A percentile compares a stretch with the other conserved stretches of the same genome.
Evolutionary conservation across 2,888 invertebrate genomes (phyloP).

Genomic region (Stramonita haemastoma): DNA sequence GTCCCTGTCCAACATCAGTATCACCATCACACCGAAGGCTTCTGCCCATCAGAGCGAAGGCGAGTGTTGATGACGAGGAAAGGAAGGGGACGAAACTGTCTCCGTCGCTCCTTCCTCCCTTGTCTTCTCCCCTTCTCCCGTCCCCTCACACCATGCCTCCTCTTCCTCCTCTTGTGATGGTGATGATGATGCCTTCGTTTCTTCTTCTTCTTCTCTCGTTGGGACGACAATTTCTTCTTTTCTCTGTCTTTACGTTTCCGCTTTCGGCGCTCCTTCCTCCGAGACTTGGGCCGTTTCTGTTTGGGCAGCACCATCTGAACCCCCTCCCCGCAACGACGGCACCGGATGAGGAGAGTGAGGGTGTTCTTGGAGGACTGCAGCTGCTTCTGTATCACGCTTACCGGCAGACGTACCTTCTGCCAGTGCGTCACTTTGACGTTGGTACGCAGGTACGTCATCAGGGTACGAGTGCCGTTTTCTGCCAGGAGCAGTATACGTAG

Average conservation of each 20-base stretch:
- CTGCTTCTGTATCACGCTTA: conserved; percentile 44
- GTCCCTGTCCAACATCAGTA: background rate
- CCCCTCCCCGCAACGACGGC: conserved; percentile 42
- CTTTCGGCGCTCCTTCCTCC: background rate
- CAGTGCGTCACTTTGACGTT: conserved; percentile 47
- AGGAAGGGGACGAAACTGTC: background rate
- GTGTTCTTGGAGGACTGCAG: conserved; percentile 32
- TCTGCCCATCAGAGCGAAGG: background rate
- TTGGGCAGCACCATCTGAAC: conserved; percentile 36
- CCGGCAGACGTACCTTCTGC: conserved; percentile 49
- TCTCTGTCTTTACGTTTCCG: conserved; percentile 5
- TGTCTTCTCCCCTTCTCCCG: background rate
- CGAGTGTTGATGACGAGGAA: conserved; percentile 40
- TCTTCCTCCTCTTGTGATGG: background rate
- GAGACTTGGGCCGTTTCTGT: background rate
- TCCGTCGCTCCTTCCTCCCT: background rate
- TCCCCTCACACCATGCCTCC: background rate
- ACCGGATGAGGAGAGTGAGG: conserved; percentile 43
- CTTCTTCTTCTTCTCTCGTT: background rate
- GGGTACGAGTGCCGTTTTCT: conserved; percentile 34
- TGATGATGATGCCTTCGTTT: background rate
- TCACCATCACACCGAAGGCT: background rate
- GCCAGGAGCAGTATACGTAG: conserved; percentile 40
- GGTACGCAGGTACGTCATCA: conserved; percentile 47
- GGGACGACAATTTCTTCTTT: background rate